These are phyloP conservation scores for Oedothorax gibbosus DNA, from an alignment of 1,140 invertebrate species.

Conservation along the genomic window DNA sequence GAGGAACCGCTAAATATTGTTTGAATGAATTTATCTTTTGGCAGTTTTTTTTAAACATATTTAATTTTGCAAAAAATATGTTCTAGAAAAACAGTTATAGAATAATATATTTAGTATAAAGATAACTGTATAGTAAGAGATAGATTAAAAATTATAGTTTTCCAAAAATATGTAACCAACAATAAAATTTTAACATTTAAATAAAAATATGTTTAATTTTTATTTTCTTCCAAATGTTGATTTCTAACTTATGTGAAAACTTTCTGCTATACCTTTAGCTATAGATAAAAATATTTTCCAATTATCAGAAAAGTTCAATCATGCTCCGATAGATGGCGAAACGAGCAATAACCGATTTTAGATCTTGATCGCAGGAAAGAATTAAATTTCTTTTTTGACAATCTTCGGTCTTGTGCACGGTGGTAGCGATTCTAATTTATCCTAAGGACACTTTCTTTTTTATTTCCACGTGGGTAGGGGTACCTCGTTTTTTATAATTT, in stretches of 20 bases:
- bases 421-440: slow-evolving; percentile 1
- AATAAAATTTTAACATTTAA: neutral
- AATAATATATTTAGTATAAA: too few relatives aligned
- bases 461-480: neutral
- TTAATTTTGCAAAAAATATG: too few relatives aligned
- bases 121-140: too few relatives aligned
- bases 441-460: slow-evolving; percentile 24
- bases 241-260: too few relatives aligned
- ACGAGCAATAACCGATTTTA: slow-evolving; percentile 3
- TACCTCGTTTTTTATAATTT: neutral
- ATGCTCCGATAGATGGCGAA: neutral
- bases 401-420: slow-evolving; percentile 5
- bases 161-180: neutral
- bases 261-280: neutral
- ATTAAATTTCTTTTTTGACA: slow-evolving; percentile 33
- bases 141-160: neutral
- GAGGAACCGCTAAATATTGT: too few relatives aligned
- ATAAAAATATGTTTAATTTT: neutral
- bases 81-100: too few relatives aligned
- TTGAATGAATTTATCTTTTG: too few relatives aligned
- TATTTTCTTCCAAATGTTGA: neutral
- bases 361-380: slow-evolving; percentile 6
- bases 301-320: neutral
- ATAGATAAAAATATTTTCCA: neutral
- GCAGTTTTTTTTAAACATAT: too few relatives aligned